These are phyloP conservation scores for Prosopocoilus inquinatus DNA, from an alignment of 2,888 invertebrate species.

Conservation along the genomic window DNA sequence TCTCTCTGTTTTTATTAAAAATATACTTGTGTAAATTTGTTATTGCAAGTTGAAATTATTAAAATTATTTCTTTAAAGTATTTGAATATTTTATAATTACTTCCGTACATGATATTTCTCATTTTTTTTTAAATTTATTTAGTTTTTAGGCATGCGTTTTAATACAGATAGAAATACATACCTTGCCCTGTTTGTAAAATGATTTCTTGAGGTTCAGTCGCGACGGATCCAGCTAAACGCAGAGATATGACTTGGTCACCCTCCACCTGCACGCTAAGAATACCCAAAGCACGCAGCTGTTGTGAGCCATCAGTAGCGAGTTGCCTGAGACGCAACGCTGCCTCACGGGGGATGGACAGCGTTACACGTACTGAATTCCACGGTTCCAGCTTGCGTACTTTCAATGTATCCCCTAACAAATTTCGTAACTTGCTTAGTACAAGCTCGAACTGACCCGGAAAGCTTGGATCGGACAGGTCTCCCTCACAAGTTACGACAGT, in stretches of 20 bases:
- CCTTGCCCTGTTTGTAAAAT: constrained; percentile 58
- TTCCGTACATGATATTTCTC: too few relatives aligned
- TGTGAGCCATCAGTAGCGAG: constrained; percentile 89
- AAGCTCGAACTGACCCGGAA: constrained; percentile 75
- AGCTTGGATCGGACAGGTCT: constrained; percentile 83
- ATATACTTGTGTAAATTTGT: too few relatives aligned
- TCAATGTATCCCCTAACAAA: constrained; percentile 62
- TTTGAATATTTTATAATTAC: too few relatives aligned
- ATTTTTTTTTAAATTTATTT: too few relatives aligned
- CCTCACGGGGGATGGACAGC: constrained; percentile 95
- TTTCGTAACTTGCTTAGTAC: constrained; percentile 76
- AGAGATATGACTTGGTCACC: constrained; percentile 78
- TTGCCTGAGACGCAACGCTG: constrained; percentile 86
- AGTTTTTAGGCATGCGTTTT: too few relatives aligned
- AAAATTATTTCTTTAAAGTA: too few relatives aligned
- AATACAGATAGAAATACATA: constrained; percentile 24
- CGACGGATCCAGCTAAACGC: constrained; percentile 62
- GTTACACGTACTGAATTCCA: constrained; percentile 98
- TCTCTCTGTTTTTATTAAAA: too few relatives aligned
- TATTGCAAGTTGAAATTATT: too few relatives aligned
- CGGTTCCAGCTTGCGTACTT: constrained; percentile 85
- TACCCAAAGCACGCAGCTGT: constrained; percentile 86
- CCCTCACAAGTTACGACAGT: constrained; percentile 91
- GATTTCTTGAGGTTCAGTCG: constrained; percentile 70
- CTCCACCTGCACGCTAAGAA: constrained; percentile 92